Conservation (phyloP, 2,888 invertebrate genomes). For the Stenurella melanura region DNA sequence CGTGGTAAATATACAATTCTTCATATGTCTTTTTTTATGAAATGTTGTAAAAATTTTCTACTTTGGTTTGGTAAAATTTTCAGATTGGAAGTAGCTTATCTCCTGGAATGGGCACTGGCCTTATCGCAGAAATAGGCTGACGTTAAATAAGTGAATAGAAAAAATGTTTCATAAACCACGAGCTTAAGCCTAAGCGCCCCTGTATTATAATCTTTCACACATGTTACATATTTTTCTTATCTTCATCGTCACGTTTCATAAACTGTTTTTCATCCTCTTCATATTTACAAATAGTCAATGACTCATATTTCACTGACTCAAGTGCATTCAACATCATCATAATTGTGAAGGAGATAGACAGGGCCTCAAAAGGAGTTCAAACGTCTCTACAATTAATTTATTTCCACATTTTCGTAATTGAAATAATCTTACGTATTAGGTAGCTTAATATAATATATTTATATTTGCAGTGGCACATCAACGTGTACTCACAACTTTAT, state of each 20-base stretch:
- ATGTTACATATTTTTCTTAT: not conserved
- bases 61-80: too few relatives aligned
- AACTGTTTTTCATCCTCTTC: not conserved
- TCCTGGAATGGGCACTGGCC: too few relatives aligned
- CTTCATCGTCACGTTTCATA: not conserved
- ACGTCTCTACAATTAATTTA: not conserved
- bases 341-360: not conserved
- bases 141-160: too few relatives aligned
- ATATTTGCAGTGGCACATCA: not conserved
- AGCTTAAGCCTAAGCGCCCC: not conserved
- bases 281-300: not conserved
- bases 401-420: not conserved
- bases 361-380: not conserved
- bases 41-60: too few relatives aligned
- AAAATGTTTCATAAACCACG: too few relatives aligned
- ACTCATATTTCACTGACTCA: not conserved
- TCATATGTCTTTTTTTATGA: too few relatives aligned
- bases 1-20: too few relatives aligned
- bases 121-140: too few relatives aligned
- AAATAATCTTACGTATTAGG: constrained; percentile 6
- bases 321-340: not conserved
- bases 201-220: constrained; percentile 9
- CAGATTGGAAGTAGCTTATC: too few relatives aligned
- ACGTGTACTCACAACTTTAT: constrained; percentile 1
- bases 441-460: constrained; percentile 1